These are phyloP conservation scores for Macrotus californicus DNA, from an alignment of 2,113 vertebrate species.

Conservation along the genomic window DNA sequence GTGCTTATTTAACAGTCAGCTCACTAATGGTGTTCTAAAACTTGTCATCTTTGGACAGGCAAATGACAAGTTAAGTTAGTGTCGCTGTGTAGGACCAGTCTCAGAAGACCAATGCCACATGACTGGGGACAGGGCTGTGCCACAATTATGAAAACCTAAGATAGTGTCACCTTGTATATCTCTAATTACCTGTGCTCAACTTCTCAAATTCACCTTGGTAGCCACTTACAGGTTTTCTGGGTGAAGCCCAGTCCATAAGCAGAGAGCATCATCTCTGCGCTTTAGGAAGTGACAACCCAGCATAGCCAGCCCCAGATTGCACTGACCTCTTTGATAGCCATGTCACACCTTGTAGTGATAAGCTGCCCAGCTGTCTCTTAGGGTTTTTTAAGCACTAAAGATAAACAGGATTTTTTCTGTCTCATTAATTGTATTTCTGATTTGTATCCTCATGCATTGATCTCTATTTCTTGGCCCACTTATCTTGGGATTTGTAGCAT, in stretches of 20 bases:
- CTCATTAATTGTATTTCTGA: slow-evolving; percentile 45
- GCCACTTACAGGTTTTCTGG: slow-evolving; percentile 15
- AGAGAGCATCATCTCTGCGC: slow-evolving; percentile 11
- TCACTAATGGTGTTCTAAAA: not conserved
- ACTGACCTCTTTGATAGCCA: slow-evolving; percentile 48
- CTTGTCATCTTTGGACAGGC: not conserved
- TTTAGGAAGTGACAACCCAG: slow-evolving; percentile 45
- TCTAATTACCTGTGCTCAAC: slow-evolving; percentile 3
- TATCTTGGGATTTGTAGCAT: slow-evolving; percentile 39
- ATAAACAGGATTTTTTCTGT: not conserved
- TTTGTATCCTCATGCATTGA: not conserved
- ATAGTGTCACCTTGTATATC: not conserved
- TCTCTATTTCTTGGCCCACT: slow-evolving; percentile 42
- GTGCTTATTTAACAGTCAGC: not conserved
- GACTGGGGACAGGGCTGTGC: not conserved
- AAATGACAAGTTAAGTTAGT: not conserved
- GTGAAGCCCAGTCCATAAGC: not conserved
- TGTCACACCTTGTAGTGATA: not conserved
- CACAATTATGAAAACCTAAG: not conserved
- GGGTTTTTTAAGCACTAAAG: not conserved
- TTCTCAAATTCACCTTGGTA: slow-evolving; percentile 43
- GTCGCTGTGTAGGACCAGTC: not conserved
- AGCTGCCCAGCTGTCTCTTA: not conserved
- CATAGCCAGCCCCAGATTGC: slow-evolving; percentile 42
- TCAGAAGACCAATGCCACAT: not conserved